These are phyloP conservation scores for Apoda limacodes DNA, from an alignment of 2,888 invertebrate genomes.

Conservation along the genomic window DNA sequence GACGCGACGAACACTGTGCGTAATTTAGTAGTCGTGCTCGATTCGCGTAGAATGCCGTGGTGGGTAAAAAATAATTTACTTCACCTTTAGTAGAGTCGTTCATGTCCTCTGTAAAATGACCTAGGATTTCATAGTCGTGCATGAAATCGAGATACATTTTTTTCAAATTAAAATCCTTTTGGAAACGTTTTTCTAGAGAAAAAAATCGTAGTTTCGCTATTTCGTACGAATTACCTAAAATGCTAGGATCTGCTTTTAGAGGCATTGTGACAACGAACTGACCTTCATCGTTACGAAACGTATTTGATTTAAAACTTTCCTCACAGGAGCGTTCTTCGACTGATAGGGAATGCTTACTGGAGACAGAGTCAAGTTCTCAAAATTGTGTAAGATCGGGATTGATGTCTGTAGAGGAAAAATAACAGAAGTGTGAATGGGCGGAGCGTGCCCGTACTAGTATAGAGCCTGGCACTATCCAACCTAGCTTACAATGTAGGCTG, in stretches of 20 bases:
- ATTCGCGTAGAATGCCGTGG: constrained; percentile 22
- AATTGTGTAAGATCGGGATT: too few species aligned
- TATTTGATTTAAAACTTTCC: background rate
- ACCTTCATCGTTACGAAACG: background rate
- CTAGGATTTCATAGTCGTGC: background rate
- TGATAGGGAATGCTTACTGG: too few species aligned
- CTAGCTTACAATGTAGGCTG: background rate
- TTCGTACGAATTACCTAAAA: background rate
- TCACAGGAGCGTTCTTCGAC: background rate
- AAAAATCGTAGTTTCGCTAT: background rate
- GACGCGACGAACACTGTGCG: constrained; percentile 23
- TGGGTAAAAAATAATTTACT: constrained; percentile 20
- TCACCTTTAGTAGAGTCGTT: background rate
- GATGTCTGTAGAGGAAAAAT: too few species aligned
- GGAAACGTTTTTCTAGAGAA: background rate
- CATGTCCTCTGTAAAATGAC: background rate
- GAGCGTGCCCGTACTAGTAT: too few species aligned
- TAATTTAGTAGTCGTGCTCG: too few species aligned
- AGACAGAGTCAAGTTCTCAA: background rate
- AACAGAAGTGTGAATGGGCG: too few species aligned
- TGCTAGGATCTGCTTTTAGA: background rate
- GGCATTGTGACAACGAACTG: background rate
- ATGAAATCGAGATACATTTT: background rate
- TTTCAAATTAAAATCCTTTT: background rate
- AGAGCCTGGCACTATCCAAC: too few species aligned